Base-by-base conservation (phyloP, 2,113 vertebrate genomes). In the Trematomus loennbergii region DNA sequence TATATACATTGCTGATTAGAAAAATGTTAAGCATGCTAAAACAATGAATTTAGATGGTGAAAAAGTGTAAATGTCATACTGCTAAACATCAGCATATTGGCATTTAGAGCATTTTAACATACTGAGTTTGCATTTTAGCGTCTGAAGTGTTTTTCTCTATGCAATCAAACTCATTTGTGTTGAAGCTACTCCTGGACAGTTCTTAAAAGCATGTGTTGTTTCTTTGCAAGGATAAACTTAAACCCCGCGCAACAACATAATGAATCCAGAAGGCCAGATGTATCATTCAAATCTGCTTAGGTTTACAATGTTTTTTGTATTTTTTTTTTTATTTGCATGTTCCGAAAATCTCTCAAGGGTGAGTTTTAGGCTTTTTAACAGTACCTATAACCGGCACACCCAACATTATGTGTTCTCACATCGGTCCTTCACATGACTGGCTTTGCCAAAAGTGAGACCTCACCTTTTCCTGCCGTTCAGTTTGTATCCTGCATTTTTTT, bases 401-500 rank as follows among this genome's bases (percentile, higher is more conserved):
- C 46, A 18, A 60, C 11, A 55, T 60, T 15, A 46, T 68, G 46
- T 81, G 55, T 83, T 75, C 75, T 57, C 65, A 54, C 54, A 43
- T 49, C 1, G 2, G 33, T 61, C 15, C 8, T 50, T 69, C 61
- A 75, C 62, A 66, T 69, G 54, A 0, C 22, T 67, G 68, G 50
- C 48, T 70, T 17, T 2, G 48, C 52, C 61, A 64, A 62, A 79
- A 71, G 25, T 18, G 4, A 75, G 63, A 76, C 79, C 78, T 77
- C 72, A 81, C 79, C 89, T 75, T 87, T 91, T 88, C 75, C 84
- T 89, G 71, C 67, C 18, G 70, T 72, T 75, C 48, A 45, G 61
- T 76, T 72, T 58, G 58, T 70, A 73, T 88, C 81, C 68, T 70
- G 83, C 43, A 7, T 40, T 40, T 40, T 40, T 65, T 67, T 59